Conservation (phyloP, 2,888 invertebrate species). For the Tiphia femorata region DNA sequence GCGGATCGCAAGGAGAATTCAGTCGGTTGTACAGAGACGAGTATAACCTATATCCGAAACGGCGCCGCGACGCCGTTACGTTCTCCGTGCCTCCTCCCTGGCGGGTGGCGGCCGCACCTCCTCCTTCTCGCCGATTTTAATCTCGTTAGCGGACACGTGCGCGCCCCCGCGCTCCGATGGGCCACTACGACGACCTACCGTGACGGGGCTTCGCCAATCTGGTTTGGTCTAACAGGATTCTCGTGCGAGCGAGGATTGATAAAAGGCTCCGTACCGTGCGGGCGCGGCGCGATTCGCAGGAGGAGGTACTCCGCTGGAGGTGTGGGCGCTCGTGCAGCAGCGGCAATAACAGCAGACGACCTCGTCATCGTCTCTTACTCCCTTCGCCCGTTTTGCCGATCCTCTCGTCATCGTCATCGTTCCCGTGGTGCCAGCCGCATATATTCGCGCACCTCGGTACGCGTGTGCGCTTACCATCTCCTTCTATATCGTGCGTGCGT, state of each 20-base stretch:
- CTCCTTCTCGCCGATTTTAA: constrained; percentile 76
- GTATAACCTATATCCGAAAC: constrained; percentile 40
- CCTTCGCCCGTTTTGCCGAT: background rate
- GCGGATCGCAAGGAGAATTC: constrained; percentile 22
- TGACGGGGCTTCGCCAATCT: constrained; percentile 76
- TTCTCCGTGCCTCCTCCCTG: constrained; percentile 76
- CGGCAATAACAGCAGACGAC: constrained; percentile 8
- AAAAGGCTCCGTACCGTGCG: constrained; percentile 68
- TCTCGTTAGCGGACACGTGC: constrained; percentile 79
- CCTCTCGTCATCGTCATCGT: background rate
- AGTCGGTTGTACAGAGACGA: constrained; percentile 31
- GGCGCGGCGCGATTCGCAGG: constrained; percentile 57
- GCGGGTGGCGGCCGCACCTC: constrained; percentile 68
- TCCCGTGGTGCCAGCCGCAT: no score
- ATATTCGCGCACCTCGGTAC: no score
- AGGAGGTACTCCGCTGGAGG: constrained; percentile 47
- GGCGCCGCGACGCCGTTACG: constrained; percentile 68
- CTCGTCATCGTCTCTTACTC: background rate
- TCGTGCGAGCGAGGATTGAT: constrained; percentile 72
- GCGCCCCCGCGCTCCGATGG: constrained; percentile 54
- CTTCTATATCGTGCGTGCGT: constrained; percentile 9
- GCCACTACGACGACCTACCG: constrained; percentile 6
- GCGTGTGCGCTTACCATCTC: constrained; percentile 22
- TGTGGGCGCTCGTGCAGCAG: constrained; percentile 45
- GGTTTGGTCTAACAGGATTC: constrained; percentile 83